phyloP scores from a whole-genome alignment of 2,888 invertebrate genomes.

The Holacanthella duospinosa region DNA sequence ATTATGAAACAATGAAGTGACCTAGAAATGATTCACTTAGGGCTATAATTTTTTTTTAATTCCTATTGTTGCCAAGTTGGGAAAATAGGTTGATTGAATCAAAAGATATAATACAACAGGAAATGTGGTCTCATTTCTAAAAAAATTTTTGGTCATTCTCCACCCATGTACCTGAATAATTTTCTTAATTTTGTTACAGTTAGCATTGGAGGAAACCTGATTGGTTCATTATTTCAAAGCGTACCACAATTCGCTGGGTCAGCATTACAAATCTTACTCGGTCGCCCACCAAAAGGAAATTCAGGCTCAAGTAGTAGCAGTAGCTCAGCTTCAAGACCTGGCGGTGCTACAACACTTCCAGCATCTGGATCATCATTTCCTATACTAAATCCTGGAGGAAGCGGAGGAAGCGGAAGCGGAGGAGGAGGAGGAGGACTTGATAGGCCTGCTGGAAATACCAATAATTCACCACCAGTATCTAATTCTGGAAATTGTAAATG shows the following conservation, averaged over 20 bases:
- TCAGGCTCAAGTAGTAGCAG: neutral
- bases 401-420: neutral
- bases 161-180: too few species aligned
- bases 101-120: too few species aligned
- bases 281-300: neutral
- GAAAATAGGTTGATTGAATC: too few species aligned
- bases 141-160: too few species aligned
- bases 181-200: constrained; percentile 2
- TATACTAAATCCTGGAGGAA: constrained; percentile 2
- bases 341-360: neutral
- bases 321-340: neutral
- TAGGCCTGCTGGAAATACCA: neutral
- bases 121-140: too few species aligned
- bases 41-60: neutral
- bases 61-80: too few species aligned
- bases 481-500: constrained; percentile 13
- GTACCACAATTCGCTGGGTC: constrained; percentile 16
- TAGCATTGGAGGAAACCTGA: constrained; percentile 9
- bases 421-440: neutral
- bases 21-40: neutral
- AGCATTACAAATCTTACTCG: constrained; percentile 9
- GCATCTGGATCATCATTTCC: constrained; percentile 2
- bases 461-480: neutral
- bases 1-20: neutral
- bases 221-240: constrained; percentile 14